Percentiles rank a stretch among this genome's conserved stretches.
phyloP scores from a whole-genome alignment of 2,888 invertebrate genomes.

The Abrostola tripartita region DNA sequence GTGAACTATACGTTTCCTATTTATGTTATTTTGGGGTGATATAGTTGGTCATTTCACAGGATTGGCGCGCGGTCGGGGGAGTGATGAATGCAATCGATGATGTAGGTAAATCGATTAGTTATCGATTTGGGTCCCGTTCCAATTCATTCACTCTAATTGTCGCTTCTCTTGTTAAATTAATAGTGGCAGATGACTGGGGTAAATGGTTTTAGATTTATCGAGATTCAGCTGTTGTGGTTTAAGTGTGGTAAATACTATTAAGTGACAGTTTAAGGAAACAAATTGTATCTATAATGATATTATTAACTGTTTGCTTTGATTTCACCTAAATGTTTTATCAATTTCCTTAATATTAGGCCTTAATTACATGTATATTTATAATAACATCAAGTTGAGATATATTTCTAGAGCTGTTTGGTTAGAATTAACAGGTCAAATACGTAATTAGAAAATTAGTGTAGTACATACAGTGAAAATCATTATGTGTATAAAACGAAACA shows the following conservation, averaged over 20 bases:
- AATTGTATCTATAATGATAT: neutral
- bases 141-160: slow-evolving; percentile 56
- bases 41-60: slow-evolving; percentile 72
- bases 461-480: no score
- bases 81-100: slow-evolving; percentile 70
- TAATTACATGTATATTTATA: no score
- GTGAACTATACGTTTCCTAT: slow-evolving; percentile 73
- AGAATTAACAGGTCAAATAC: no score
- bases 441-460: no score
- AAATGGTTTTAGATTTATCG: slow-evolving; percentile 23
- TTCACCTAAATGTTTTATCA: no score
- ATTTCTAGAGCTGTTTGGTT: no score
- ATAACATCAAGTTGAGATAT: no score
- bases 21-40: slow-evolving; percentile 72
- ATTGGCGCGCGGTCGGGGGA: slow-evolving; percentile 58
- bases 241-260: slow-evolving; percentile 15
- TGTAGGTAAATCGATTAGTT: slow-evolving; percentile 80
- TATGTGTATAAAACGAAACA: no score
- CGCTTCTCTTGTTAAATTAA: slow-evolving; percentile 45
- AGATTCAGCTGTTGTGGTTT: slow-evolving; percentile 49
- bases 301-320: no score
- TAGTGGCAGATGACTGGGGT: slow-evolving; percentile 47
- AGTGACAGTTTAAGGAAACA: slow-evolving; percentile 4
- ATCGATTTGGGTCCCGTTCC: slow-evolving; percentile 60
- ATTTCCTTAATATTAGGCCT: no score